Evolutionary conservation across 2,888 invertebrate species (phyloP).

Genomic region (Stenodema calcarata): DNA sequence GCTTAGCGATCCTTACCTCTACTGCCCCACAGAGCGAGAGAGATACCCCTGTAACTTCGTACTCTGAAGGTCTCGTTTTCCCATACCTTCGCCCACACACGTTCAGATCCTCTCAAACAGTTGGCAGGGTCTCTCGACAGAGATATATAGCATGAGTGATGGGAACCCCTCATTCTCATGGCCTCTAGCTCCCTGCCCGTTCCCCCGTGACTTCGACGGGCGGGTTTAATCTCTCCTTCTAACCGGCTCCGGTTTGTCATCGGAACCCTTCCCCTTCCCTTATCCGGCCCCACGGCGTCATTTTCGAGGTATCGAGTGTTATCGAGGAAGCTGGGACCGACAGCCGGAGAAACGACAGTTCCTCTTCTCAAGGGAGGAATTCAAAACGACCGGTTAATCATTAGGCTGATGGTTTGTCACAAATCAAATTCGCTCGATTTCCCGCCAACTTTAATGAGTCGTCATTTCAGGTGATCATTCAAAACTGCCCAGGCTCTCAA

Average conservation of each 20-base stretch:
- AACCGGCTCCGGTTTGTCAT: constrained; percentile 8
- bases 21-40: no score
- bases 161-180: constrained; percentile 1
- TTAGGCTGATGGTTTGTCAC: neutral
- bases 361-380: constrained; percentile 1
- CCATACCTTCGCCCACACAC: neutral
- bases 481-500: no score
- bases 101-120: neutral
- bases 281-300: neutral
- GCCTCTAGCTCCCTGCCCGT: neutral
- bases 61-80: neutral
- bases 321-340: neutral
- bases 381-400: constrained; percentile 6
- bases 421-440: neutral
- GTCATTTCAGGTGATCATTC: neutral
- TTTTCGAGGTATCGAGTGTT: neutral
- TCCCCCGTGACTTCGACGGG: neutral
- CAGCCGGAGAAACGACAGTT: neutral
- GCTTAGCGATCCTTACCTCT: no score
- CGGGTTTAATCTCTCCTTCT: neutral
- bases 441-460: neutral
- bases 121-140: neutral
- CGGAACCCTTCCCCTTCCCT: neutral
- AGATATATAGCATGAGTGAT: constrained; percentile 16
- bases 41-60: no score